These are phyloP conservation scores for Drosophila kurseongensis DNA, from an alignment of 1,140 invertebrate genomes.

Conservation along the genomic window DNA sequence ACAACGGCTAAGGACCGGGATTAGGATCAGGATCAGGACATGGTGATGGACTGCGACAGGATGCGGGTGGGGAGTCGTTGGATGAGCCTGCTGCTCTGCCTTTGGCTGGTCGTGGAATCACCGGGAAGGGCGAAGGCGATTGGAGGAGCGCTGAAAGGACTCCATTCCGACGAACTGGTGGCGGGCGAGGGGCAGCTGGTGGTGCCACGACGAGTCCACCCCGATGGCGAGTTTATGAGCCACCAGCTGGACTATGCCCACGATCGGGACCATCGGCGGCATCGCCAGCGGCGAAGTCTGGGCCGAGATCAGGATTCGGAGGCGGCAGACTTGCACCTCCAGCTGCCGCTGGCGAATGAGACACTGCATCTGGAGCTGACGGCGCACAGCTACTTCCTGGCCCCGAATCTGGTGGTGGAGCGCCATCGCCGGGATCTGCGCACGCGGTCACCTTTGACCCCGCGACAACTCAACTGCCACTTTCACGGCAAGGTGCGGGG, in stretches of 20 bases:
- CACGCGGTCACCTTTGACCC: constrained; percentile 85
- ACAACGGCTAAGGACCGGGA: constrained; percentile 58
- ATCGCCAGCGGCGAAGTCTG: constrained; percentile 66
- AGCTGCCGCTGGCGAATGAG: constrained; percentile 61
- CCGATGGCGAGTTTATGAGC: constrained; percentile 86
- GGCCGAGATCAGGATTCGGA: neutral
- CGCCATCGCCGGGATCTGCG: constrained; percentile 86
- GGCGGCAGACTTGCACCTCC: constrained; percentile 86
- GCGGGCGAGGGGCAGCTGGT: constrained; percentile 86
- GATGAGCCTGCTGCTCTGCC: constrained; percentile 42
- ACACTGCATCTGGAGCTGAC: constrained; percentile 22
- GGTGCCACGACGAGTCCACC: constrained; percentile 86
- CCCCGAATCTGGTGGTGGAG: constrained; percentile 90
- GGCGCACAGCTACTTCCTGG: constrained; percentile 88
- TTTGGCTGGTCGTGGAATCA: constrained; percentile 42
- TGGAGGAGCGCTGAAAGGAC: constrained; percentile 65
- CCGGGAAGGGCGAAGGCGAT: neutral
- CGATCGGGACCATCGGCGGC: constrained; percentile 67
- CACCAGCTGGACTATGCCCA: constrained; percentile 86
- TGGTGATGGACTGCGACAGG: constrained; percentile 7
- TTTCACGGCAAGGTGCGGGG: constrained; percentile 90
- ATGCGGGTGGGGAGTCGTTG: constrained; percentile 2
- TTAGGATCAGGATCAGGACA: neutral
- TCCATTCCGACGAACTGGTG: constrained; percentile 85
- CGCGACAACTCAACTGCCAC: constrained; percentile 87